A percentile compares a stretch with the other conserved stretches of the same genome.
Conservation (phyloP, 2,888 invertebrate species). For the Xanthorhoe spadicearia region DNA sequence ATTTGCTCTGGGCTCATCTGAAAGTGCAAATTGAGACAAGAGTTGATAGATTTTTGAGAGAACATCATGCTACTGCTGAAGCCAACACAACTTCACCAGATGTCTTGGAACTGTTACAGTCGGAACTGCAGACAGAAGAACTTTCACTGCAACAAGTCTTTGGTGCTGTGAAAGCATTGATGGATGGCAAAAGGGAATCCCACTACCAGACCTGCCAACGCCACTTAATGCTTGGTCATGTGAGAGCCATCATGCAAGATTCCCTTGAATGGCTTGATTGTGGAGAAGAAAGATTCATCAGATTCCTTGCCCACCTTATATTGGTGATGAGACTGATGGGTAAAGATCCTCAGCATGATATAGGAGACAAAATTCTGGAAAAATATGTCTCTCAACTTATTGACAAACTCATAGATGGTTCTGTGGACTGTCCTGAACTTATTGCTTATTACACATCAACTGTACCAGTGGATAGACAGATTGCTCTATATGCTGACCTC, state of each 20-base stretch:
- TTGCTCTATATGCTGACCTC: slow-evolving; percentile 87
- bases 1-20: slow-evolving; percentile 95
- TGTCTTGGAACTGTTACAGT: slow-evolving; percentile 72
- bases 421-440: slow-evolving; percentile 89
- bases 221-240: slow-evolving; percentile 92
- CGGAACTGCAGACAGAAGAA: slow-evolving; percentile 70
- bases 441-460: slow-evolving; percentile 94
- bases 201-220: slow-evolving; percentile 93
- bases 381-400: slow-evolving; percentile 90
- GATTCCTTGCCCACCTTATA: slow-evolving; percentile 94
- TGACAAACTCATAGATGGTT: slow-evolving; percentile 73
- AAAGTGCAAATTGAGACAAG: slow-evolving; percentile 92
- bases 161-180: slow-evolving; percentile 73
- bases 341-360: slow-evolving; percentile 87
- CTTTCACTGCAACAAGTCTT: slow-evolving; percentile 74
- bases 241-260: slow-evolving; percentile 89
- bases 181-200: slow-evolving; percentile 85
- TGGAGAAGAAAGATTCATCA: slow-evolving; percentile 84
- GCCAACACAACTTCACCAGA: slow-evolving; percentile 74
- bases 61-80: slow-evolving; percentile 76
- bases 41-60: slow-evolving; percentile 88
- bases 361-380: slow-evolving; percentile 90
- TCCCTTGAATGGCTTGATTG: slow-evolving; percentile 87
- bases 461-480: slow-evolving; percentile 85
- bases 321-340: slow-evolving; percentile 93